Percentiles rank a stretch among this genome's conserved stretches.
These are phyloP conservation scores for Dendroctonus valens DNA, from an alignment of 1,140 invertebrate genomes.

Conservation along the genomic window DNA sequence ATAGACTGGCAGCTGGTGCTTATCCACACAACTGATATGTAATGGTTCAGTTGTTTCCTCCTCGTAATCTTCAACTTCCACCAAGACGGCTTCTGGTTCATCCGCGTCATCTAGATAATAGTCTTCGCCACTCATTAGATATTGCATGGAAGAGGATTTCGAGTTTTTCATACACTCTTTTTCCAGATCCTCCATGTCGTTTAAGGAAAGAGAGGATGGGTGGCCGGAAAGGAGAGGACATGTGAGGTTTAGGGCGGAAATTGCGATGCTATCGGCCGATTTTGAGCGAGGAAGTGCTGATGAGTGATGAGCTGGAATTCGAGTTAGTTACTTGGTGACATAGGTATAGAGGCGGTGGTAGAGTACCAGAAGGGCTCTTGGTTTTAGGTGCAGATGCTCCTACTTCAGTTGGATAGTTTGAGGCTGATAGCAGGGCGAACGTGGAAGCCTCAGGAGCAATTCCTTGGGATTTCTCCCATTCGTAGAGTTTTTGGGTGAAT, in stretches of 20 bases:
- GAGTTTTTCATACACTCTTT: slow-evolving; percentile 46
- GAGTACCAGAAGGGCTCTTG: no score
- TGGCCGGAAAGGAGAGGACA: slow-evolving; percentile 56
- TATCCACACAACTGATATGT: slow-evolving; percentile 58
- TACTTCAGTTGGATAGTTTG: slow-evolving; percentile 50
- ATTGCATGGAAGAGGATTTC: slow-evolving; percentile 45
- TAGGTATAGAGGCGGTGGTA: no score
- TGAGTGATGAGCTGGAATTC: not conserved
- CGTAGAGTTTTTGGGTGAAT: slow-evolving; percentile 84
- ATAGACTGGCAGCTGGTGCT: slow-evolving; percentile 67
- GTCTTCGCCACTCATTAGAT: slow-evolving; percentile 18
- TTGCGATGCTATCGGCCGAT: slow-evolving; percentile 66
- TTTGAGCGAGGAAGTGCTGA: slow-evolving; percentile 57
- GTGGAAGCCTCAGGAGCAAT: slow-evolving; percentile 79
- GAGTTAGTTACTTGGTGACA: no score
- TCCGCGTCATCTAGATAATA: slow-evolving; percentile 39
- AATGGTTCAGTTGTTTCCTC: slow-evolving; percentile 66
- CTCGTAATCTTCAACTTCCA: slow-evolving; percentile 68
- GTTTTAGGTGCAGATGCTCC: not conserved
- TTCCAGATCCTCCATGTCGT: slow-evolving; percentile 65
- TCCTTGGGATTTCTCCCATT: slow-evolving; percentile 84
- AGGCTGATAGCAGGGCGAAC: slow-evolving; percentile 69
- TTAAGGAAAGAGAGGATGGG: slow-evolving; percentile 70
- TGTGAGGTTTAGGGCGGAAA: slow-evolving; percentile 40
- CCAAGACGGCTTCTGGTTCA: slow-evolving; percentile 63